These are phyloP conservation scores for Macropus fuliginosus DNA, from an alignment of 2,797 vertebrate species.

Conservation along the genomic window DNA sequence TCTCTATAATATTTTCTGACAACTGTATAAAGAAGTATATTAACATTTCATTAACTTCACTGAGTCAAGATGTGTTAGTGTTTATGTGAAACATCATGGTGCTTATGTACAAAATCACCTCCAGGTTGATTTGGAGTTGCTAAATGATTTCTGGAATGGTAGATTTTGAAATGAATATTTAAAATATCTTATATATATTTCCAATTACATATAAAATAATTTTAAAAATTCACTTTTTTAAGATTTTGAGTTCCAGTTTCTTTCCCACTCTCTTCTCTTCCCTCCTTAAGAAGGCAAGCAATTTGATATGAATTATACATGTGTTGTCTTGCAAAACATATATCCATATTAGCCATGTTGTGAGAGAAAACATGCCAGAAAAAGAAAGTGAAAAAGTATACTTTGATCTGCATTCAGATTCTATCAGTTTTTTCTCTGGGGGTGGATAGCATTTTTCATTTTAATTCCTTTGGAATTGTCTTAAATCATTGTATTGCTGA, in stretches of 20 bases:
- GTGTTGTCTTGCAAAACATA: neutral
- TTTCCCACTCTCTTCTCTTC: neutral
- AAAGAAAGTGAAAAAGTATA: neutral
- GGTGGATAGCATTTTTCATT: neutral
- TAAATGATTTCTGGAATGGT: neutral
- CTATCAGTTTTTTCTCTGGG: neutral
- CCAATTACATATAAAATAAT: neutral
- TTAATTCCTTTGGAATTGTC: neutral
- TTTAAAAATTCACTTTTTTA: neutral
- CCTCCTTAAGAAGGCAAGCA: neutral
- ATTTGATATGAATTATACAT: neutral
- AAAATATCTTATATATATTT: neutral
- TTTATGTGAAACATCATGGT: neutral
- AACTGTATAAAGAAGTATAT: neutral
- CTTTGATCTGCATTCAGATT: neutral
- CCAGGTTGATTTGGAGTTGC: neutral
- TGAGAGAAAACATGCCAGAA: neutral
- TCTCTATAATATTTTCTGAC: neutral
- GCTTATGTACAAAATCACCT: constrained; percentile 19
- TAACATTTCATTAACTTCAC: neutral
- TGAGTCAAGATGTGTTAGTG: neutral
- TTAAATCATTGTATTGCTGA: neutral
- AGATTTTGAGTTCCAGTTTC: neutral
- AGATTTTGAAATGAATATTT: constrained; percentile 44
- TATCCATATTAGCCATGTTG: neutral